Base-by-base conservation (phyloP, 2,113 vertebrate genomes). In the Alces alces region DNA sequence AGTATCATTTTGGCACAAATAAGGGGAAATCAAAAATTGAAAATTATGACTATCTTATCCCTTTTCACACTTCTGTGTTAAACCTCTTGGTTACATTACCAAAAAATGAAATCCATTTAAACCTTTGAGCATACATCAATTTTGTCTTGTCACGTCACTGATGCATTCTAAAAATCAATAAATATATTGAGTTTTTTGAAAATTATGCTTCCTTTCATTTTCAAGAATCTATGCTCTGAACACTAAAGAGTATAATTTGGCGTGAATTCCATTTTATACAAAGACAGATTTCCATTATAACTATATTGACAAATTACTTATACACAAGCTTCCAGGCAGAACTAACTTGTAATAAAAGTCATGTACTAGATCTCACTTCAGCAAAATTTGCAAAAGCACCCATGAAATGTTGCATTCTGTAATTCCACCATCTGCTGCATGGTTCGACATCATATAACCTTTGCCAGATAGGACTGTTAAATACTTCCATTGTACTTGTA, bases 171-270 rank as follows among this genome's bases (percentile, higher is more conserved):
- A 96, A 98, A 89, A 92, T 97, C 61, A 97, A 73, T 89, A 97
- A 95, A 92, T 80, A 0, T 52, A 97, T 27, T 3, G 16, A 43
- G 7, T 86, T 97, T 39, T 96, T 97, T 88, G 36, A 97, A 98
- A 97, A 88, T 6, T 58, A 36, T n/a, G 64, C 5, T 58, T 61
- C 15, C 17, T 97, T 98, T 98, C 58, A 39, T 86, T 98, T 98
- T 93, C 95, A n/a, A 54, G 96, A 92, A 54, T 85, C 28, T 95
- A 30, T 91, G 6, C 6, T 97, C 13, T 97, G 78, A 82, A 94
- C 8, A 21, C 7, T 97, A 54, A 98, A 97, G 88, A 91, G 3
- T 95, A 98, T 88, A 96, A 80, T 50, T 57, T 92, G 94, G 52
- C 17, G 95, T 13, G 28, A n/a, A 93, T 97, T 95, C 2, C 12